These are phyloP conservation scores for Dinothrombium tinctorium DNA, from an alignment of 1,140 invertebrate species.

Conservation along the genomic window DNA sequence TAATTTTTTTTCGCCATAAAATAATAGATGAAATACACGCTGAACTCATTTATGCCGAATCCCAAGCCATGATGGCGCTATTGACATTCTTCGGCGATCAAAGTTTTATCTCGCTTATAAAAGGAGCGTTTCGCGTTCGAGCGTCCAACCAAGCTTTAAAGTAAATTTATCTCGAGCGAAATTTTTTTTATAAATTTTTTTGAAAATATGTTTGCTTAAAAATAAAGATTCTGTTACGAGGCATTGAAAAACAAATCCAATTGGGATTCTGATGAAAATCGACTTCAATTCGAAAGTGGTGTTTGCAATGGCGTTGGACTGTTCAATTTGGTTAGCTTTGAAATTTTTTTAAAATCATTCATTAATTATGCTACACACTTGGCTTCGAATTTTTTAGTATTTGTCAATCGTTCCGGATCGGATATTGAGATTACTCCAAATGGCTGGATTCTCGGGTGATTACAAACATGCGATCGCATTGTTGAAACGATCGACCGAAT, in stretches of 20 bases:
- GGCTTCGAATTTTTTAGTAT: background rate
- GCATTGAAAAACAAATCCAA: slow-evolving; percentile 53
- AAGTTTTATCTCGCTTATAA: slow-evolving; percentile 72
- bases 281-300: background rate
- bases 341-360: background rate
- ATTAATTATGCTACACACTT: background rate
- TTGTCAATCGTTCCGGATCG: background rate
- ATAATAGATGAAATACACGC: slow-evolving; percentile 70
- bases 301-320: background rate
- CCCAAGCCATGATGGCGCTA: slow-evolving; percentile 57
- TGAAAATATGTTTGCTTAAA: slow-evolving; percentile 10
- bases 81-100: slow-evolving; percentile 86
- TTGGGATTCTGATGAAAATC: slow-evolving; percentile 19
- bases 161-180: slow-evolving; percentile 29
- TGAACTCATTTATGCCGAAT: slow-evolving; percentile 79
- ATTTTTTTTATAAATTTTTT: background rate
- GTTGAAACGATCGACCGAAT: background rate
- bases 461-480: background rate
- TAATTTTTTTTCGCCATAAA: too few species aligned
- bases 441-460: background rate
- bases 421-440: background rate
- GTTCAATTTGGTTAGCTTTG: background rate
- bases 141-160: slow-evolving; percentile 75
- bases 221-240: slow-evolving; percentile 51
- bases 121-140: slow-evolving; percentile 74